Evolutionary conservation across 2,888 invertebrate species (phyloP).

Genomic region (Apotomis turbidana): DNA sequence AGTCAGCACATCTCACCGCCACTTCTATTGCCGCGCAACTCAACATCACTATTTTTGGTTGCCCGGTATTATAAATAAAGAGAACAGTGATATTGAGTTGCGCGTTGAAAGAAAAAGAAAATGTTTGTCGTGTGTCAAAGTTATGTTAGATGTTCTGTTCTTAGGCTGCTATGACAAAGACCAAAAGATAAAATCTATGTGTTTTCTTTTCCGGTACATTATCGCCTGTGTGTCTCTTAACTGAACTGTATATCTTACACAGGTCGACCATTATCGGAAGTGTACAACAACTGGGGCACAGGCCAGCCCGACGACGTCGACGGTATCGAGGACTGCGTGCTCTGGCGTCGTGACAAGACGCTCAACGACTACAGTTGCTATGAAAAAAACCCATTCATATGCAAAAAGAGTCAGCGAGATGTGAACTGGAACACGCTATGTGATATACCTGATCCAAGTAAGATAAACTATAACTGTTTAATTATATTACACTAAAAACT

Average conservation of each 20-base stretch:
- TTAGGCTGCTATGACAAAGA: no score
- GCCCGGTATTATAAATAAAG: no score
- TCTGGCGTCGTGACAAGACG: slow-evolving; percentile 51
- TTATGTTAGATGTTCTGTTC: no score
- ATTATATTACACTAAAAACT: no score
- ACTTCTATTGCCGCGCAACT: no score
- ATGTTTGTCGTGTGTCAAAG: no score
- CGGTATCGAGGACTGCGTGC: slow-evolving; percentile 60
- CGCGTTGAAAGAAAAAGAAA: no score
- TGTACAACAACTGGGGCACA: slow-evolving; percentile 62
- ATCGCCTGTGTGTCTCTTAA: background rate
- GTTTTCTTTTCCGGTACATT: no score
- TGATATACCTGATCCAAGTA: slow-evolving; percentile 62
- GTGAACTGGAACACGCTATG: slow-evolving; percentile 66
- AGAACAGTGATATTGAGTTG: no score
- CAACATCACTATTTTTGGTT: no score
- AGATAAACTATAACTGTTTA: slow-evolving; percentile 12
- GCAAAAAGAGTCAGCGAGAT: slow-evolving; percentile 61
- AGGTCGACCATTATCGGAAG: slow-evolving; percentile 59
- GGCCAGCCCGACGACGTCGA: slow-evolving; percentile 63
- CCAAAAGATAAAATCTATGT: no score
- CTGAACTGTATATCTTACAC: background rate
- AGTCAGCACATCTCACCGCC: no score
- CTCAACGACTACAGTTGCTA: slow-evolving; percentile 62
- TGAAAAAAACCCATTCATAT: slow-evolving; percentile 60